Evolutionary conservation across 2,797 vertebrate species (phyloP), one percentile per base, ranked within the genome.

Genomic region (Vespertilio murinus): DNA sequence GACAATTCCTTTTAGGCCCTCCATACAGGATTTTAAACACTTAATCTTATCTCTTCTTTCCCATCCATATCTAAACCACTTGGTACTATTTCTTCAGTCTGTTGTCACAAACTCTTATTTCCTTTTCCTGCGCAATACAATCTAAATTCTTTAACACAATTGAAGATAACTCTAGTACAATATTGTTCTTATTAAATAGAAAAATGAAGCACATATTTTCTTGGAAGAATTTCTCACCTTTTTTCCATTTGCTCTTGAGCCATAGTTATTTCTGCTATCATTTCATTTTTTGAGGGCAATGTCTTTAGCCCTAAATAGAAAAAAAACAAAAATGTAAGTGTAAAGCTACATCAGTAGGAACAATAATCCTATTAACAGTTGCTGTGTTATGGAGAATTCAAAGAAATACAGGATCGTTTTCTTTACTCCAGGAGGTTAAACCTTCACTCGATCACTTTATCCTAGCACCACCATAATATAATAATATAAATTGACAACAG

Each of bases 211-310:
- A 47, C 33, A 7, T 42, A 33, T 69, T 45, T 84, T 59, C 30
- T 52, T 49, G 14, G 40, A 52, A 93, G 40, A 52, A 88, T 77
- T 69, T 91, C 97, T 97, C 96, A 98, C 98, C 95, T 93, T 87
- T 98, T 78, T 20, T 71, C 93, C 35, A 98, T 98, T 0, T 13
- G 3, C 54, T 97, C 90, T 93, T 71, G 98, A 89, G 95, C 97
- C 79, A 97, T 97, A 38, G 95, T 80, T 92, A 99, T 98, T 75
- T 99, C 98, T 78, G 95, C 91, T 49, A 98, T 93, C 99, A 99
- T 99, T 90, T 95, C 90, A 0, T 96, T 93, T 59, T 22, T 77
- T 1, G 97, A 85, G 5, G 99, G 99, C 54, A 99, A 95, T 25
- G 82, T 74, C 7, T 89, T 96, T 74, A 98, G 89, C 14, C 98